Evolutionary conservation across 1,140 invertebrate species (phyloP), one percentile per base, ranked within the genome.

Genomic region (Helicoverpa armigera): DNA sequence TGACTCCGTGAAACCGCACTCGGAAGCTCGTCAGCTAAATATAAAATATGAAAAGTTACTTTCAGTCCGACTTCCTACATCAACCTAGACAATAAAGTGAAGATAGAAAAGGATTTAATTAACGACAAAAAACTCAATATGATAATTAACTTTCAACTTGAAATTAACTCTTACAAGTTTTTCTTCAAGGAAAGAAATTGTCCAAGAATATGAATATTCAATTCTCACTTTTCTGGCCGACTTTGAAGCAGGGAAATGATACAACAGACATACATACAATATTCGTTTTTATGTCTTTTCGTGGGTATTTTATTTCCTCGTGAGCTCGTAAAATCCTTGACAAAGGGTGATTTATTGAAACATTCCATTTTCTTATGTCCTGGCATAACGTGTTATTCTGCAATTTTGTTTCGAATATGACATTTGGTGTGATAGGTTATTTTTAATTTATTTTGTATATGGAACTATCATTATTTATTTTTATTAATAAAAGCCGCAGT

Each of bases 321-420:
- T 67, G 16, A 48, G 63, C n/a, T 50, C 63, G 63, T 67, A 50
- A 67, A 67, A 43, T 48, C 31, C 58, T 67, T 67, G 63, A 67
- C 63, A 67, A 43, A 50, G 63, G 29, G 35, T 67, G 63, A 67
- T 67, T 50, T 67, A 67, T 67, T 67, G 63, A 50, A 18, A 18
- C 43, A 12, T 48, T 50, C 35, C 63, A 18, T 67, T 67, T 23
- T 48, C 43, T 18, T 12, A 67, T 50, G 16, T 10, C 63, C 63
- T 67, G 43, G 63, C 13, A n/a, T 43, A 35, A 3, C 1, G 9
- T 18, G 3, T 48, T 67, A 50, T 50, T 58, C 18, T 58, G 56
- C 18, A 18, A 16, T 48, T 67, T 23, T n/a, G 35, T 18, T 16
- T 1, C 10, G 10, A 50, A 67, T 3, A 35, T 4, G 10, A 18